Evolutionary conservation across 2,113 vertebrate species (phyloP).

Genomic region (Herpailurus yagouaroundi): DNA sequence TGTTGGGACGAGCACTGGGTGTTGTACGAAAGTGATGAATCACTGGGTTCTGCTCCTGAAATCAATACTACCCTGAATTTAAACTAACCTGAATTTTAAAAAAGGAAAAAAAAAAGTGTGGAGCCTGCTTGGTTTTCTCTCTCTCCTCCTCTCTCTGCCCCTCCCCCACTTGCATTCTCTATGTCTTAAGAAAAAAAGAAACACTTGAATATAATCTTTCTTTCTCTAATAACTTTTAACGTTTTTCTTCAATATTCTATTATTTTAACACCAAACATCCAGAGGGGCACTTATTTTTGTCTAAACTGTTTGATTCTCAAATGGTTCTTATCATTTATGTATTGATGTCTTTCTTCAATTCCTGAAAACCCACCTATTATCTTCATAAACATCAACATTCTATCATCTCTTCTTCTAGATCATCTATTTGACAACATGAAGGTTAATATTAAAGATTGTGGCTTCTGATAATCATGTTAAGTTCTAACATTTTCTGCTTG

Average conservation of each 20-base stretch:
- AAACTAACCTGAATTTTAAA: too few relatives aligned
- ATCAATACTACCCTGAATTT: too few relatives aligned
- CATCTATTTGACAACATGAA: not conserved
- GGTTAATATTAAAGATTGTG: not conserved
- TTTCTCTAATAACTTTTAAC: not conserved
- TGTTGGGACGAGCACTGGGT: too few relatives aligned
- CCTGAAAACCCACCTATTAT: not conserved
- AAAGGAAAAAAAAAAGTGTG: too few relatives aligned
- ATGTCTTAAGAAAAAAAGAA: too few relatives aligned
- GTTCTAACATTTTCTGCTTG: not conserved
- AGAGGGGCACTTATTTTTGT: not conserved
- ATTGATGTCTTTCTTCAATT: not conserved
- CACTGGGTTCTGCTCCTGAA: too few relatives aligned
- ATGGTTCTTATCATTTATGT: not conserved
- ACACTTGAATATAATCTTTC: not conserved
- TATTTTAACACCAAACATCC: not conserved
- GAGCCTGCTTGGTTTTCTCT: too few relatives aligned
- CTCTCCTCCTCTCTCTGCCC: too few relatives aligned
- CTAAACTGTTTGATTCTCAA: not conserved
- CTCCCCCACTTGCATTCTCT: too few relatives aligned
- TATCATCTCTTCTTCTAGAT: not conserved
- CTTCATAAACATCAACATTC: not conserved
- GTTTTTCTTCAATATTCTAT: not conserved
- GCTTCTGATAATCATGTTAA: not conserved
- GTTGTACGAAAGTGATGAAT: too few relatives aligned